phyloP scores from a whole-genome alignment of 2,888 invertebrate species.

The Bugula neritina region DNA sequence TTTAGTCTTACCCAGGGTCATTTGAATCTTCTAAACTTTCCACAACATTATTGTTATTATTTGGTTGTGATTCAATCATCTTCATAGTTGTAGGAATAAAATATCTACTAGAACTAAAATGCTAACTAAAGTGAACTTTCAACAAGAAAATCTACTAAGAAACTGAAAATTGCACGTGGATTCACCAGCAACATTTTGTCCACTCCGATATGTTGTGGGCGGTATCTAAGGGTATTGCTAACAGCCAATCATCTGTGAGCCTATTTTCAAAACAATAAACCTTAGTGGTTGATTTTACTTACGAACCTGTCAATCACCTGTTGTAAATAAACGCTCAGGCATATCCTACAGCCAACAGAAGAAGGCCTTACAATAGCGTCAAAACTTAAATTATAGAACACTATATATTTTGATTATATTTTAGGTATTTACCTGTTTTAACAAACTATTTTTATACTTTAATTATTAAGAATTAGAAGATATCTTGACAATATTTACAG shows the following conservation, averaged over 20 bases:
- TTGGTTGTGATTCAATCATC: constrained; percentile 21
- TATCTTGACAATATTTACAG: too few species aligned
- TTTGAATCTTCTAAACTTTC: constrained; percentile 71
- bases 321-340: neutral
- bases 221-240: neutral
- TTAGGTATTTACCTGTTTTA: too few species aligned
- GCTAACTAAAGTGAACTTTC: constrained; percentile 14
- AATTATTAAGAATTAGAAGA: too few species aligned
- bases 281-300: neutral
- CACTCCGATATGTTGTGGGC: neutral
- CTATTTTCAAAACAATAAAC: neutral
- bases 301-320: constrained; percentile 6
- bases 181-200: neutral
- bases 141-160: constrained; percentile 9
- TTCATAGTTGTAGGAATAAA: constrained; percentile 1
- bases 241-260: neutral
- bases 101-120: neutral
- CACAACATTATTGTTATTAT: constrained; percentile 14
- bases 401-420: too few species aligned
- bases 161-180: constrained; percentile 23
- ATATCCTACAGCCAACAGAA: too few species aligned
- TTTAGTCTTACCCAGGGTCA: constrained; percentile 87
- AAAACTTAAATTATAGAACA: too few species aligned
- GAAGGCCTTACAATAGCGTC: too few species aligned
- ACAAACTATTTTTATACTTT: too few species aligned